These are phyloP conservation scores for Adela reaumurella DNA, from an alignment of 2,888 invertebrate species.

Conservation along the genomic window DNA sequence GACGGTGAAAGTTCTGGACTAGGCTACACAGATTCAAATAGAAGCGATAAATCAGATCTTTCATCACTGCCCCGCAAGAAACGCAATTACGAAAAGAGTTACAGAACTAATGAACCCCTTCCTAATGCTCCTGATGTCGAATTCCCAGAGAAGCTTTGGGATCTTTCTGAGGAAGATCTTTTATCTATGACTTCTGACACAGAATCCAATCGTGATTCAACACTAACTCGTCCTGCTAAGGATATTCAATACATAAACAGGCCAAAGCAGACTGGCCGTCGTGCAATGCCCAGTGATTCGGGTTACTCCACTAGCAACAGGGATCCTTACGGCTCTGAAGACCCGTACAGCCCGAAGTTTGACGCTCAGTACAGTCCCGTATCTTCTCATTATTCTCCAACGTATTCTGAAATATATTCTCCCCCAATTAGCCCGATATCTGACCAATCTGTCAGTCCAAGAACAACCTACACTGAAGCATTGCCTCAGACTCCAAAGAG, in stretches of 20 bases:
- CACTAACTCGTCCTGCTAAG: constrained; percentile 55
- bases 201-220: constrained; percentile 55
- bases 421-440: constrained; percentile 46
- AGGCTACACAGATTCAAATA: constrained; percentile 51
- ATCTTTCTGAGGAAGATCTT: constrained; percentile 65
- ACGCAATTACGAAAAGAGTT: constrained; percentile 75
- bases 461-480: constrained; percentile 32
- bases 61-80: constrained; percentile 58
- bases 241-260: constrained; percentile 59
- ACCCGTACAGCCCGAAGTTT: constrained; percentile 37
- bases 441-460: constrained; percentile 29
- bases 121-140: constrained; percentile 69
- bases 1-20: constrained; percentile 49
- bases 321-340: constrained; percentile 30
- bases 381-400: constrained; percentile 43
- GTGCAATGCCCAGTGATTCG: constrained; percentile 49
- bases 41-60: constrained; percentile 52
- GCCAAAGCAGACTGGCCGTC: constrained; percentile 58
- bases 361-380: constrained; percentile 42
- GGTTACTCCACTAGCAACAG: constrained; percentile 36
- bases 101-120: constrained; percentile 81
- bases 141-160: constrained; percentile 79
- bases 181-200: constrained; percentile 55
- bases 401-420: constrained; percentile 50
- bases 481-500: constrained; percentile 40